Evolutionary conservation across 2,797 vertebrate genomes (phyloP), one percentile per base, ranked within the genome.

Genomic region (Melopsittacus undulatus): DNA sequence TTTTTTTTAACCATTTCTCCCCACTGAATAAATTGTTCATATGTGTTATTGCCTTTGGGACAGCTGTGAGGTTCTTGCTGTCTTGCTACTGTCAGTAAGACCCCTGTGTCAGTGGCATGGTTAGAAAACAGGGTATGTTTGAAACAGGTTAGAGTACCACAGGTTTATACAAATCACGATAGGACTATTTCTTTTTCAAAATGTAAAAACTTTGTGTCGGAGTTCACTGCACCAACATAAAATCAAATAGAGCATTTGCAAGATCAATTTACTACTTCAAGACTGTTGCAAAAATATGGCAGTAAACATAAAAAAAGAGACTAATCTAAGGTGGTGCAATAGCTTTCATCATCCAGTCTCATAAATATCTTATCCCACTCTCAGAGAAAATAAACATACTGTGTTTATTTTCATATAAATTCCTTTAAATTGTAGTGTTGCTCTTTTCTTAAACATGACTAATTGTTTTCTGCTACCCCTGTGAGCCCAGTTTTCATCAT

Each of bases 321-420:
- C 96, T 97, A 97, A 97, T 97, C 88, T 91, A 93, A 87, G 93
- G 95, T 97, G 94, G 96, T 87, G 96, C 96, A 98, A 97, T 90
- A 97, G 83, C 84, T 97, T 98, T 98, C 97, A 97, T 97, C 97
- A 97, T 97, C 89, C 91, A 93, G 79, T 92, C 96, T 96, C 89
- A 93, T 97, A 98, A 98, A 97, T 95, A 89, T 96, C 95, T 95
- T 93, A 92, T 93, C 87, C 63, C 51, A 89, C 78, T 95, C 89
- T 75, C 93, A 67, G 61, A 78, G 78, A 83, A 23, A 87, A 73
- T 62, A 73, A 83, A 67, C 91, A 87, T 88, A 94, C 74, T 56
- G 82, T 90, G 93, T 94, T 97, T 97, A 94, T 97, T 97, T 98
- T 95, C 94, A 96, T 93, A 96, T 77, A 96, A 96, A 97, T 95